These are phyloP conservation scores for Pungitius pungitius DNA, from an alignment of 2,113 vertebrate species.

Conservation along the genomic window DNA sequence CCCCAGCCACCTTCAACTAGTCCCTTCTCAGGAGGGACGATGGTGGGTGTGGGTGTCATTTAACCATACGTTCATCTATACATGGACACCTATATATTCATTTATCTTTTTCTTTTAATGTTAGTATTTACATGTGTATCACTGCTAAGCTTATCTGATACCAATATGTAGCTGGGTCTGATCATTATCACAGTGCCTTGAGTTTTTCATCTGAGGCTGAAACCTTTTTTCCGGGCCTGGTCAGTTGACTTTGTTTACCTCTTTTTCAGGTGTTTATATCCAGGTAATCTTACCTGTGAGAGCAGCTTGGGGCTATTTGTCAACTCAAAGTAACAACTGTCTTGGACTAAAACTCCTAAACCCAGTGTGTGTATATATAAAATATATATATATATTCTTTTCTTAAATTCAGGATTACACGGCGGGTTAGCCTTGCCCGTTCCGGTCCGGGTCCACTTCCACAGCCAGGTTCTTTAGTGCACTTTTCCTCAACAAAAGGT, in stretches of 20 bases:
- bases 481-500: slow-evolving; percentile 64
- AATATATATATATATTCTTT: background rate
- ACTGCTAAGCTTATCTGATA: slow-evolving; percentile 64
- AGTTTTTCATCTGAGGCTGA: slow-evolving; percentile 47
- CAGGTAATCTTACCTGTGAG: slow-evolving; percentile 58
- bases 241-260: slow-evolving; percentile 66
- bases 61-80: slow-evolving; percentile 70
- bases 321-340: slow-evolving; percentile 37
- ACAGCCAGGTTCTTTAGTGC: slow-evolving; percentile 63
- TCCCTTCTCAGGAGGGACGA: slow-evolving; percentile 20
- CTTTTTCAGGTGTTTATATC: slow-evolving; percentile 50
- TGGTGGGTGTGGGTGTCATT: slow-evolving; percentile 50
- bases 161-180: slow-evolving; percentile 58
- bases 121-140: slow-evolving; percentile 68
- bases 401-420: slow-evolving; percentile 42
- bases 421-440: slow-evolving; percentile 15
- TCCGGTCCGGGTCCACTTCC: slow-evolving; percentile 34
- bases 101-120: slow-evolving; percentile 64
- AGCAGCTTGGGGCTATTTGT: slow-evolving; percentile 56
- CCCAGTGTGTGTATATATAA: slow-evolving; percentile 12
- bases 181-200: slow-evolving; percentile 70
- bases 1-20: slow-evolving; percentile 30
- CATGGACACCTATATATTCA: slow-evolving; percentile 63
- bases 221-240: slow-evolving; percentile 18
- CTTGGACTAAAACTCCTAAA: slow-evolving; percentile 15